These are phyloP conservation scores for Phytoseiulus persimilis DNA, from an alignment of 2,888 invertebrate genomes.

Conservation along the genomic window DNA sequence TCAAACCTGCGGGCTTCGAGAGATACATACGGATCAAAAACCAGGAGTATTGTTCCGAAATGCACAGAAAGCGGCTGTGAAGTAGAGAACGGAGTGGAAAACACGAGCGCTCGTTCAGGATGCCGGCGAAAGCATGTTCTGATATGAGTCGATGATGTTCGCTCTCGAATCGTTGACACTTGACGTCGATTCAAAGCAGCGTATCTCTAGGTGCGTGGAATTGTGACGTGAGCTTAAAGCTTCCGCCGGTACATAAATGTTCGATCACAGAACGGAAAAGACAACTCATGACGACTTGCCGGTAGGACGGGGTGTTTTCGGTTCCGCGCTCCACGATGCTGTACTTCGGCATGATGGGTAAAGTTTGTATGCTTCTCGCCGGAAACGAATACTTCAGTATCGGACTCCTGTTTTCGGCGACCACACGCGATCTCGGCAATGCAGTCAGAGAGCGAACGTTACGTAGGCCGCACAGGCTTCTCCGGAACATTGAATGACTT, in stretches of 20 bases:
- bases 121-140: neutral
- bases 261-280: too few species aligned
- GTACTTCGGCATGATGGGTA: neutral
- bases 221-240: neutral
- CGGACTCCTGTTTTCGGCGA: neutral
- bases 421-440: neutral
- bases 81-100: too few species aligned
- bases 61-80: too few species aligned
- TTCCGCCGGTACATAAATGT: too few species aligned
- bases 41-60: too few species aligned
- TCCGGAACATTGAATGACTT: neutral
- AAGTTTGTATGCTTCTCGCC: neutral
- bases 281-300: neutral
- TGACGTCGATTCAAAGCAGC: neutral
- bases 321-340: constrained; percentile 27
- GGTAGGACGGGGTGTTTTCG: constrained; percentile 20
- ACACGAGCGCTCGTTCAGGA: neutral
- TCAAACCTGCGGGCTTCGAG: too few species aligned
- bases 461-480: neutral
- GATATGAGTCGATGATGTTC: neutral
- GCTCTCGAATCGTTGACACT: neutral
- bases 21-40: too few species aligned
- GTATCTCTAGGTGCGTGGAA: neutral
- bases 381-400: neutral
- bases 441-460: neutral